These are phyloP conservation scores for Yponomeuta malinellus DNA, from an alignment of 2,888 invertebrate genomes.

Conservation along the genomic window DNA sequence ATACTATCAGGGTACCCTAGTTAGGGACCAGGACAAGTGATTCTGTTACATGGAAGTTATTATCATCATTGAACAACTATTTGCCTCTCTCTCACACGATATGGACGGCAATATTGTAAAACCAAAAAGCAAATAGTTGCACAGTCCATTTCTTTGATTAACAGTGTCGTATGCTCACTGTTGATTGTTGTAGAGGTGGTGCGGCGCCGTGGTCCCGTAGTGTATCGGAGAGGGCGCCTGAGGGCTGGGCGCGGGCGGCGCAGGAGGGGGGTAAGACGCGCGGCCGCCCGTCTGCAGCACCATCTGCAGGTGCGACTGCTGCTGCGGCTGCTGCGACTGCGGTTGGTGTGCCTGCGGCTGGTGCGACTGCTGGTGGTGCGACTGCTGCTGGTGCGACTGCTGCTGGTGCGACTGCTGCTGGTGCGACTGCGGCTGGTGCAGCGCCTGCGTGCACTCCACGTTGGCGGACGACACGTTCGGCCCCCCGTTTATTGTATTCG, in stretches of 20 bases:
- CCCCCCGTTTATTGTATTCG: slow-evolving; percentile 7
- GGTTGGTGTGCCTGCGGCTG: slow-evolving; percentile 21
- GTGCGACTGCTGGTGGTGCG: neutral
- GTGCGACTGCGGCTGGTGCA: slow-evolving; percentile 2
- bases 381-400: too few relatives aligned
- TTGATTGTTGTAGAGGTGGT: slow-evolving; percentile 42
- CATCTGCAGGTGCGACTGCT: slow-evolving; percentile 52
- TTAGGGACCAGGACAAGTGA: too few relatives aligned
- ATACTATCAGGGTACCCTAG: too few relatives aligned
- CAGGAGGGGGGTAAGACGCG: slow-evolving; percentile 34
- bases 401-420: neutral
- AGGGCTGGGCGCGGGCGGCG: slow-evolving; percentile 43
- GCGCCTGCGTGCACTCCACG: neutral
- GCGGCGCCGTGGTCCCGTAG: slow-evolving; percentile 43
- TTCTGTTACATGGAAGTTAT: too few relatives aligned
- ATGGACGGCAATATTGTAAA: too few relatives aligned
- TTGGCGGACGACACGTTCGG: neutral
- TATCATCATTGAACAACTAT: too few relatives aligned
- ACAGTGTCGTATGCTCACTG: slow-evolving; percentile 27
- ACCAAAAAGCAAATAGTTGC: too few relatives aligned
- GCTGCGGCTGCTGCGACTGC: slow-evolving; percentile 25
- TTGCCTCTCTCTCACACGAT: too few relatives aligned
- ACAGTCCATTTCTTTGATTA: too few relatives aligned
- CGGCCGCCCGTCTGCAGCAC: slow-evolving; percentile 61
- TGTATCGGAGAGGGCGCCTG: slow-evolving; percentile 46